These are phyloP conservation scores for Meloidogyne hapla DNA, from an alignment of 1,140 invertebrate species.

Conservation along the genomic window DNA sequence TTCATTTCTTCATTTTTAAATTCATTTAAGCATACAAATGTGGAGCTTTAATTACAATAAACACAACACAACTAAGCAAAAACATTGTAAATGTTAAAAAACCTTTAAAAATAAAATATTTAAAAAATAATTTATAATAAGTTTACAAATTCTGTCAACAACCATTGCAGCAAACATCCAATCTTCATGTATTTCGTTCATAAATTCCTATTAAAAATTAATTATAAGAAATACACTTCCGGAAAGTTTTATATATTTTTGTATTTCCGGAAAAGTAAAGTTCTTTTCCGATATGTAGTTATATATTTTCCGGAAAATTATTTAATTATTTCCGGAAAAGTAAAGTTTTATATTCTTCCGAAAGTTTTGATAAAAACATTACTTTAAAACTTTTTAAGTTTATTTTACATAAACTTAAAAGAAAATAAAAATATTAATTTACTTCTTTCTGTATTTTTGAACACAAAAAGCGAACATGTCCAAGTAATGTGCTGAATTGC, in stretches of 20 bases:
- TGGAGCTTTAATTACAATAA: constrained; percentile 89
- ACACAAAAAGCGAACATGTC: constrained; percentile 88
- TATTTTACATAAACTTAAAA: too few species aligned
- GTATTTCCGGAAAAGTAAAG: too few species aligned
- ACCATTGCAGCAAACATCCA: constrained; percentile 99
- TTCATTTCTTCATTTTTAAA: not conserved
- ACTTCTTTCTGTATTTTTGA: constrained; percentile 66
- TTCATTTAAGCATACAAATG: constrained; percentile 82
- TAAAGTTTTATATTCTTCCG: too few species aligned
- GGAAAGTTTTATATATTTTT: too few species aligned
- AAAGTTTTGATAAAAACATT: too few species aligned
- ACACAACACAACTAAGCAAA: constrained; percentile 93
- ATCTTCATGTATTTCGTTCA: constrained; percentile 69
- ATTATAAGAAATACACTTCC: too few species aligned
- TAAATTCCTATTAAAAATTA: constrained; percentile 46
- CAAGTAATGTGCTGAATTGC: constrained; percentile 85
- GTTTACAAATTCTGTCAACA: constrained; percentile 68
- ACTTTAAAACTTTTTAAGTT: too few species aligned
- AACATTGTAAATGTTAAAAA: constrained; percentile 97
- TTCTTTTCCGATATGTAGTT: too few species aligned
- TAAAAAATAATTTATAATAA: not conserved
- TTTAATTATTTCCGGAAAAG: too few species aligned
- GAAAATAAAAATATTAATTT: not conserved
- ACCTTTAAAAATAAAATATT: constrained; percentile 76
- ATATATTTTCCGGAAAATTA: too few species aligned